A percentile compares a stretch with the other conserved stretches of the same genome.
These are phyloP conservation scores for Helarctos malayanus DNA, from an alignment of 2,797 vertebrate species.

Conservation along the genomic window DNA sequence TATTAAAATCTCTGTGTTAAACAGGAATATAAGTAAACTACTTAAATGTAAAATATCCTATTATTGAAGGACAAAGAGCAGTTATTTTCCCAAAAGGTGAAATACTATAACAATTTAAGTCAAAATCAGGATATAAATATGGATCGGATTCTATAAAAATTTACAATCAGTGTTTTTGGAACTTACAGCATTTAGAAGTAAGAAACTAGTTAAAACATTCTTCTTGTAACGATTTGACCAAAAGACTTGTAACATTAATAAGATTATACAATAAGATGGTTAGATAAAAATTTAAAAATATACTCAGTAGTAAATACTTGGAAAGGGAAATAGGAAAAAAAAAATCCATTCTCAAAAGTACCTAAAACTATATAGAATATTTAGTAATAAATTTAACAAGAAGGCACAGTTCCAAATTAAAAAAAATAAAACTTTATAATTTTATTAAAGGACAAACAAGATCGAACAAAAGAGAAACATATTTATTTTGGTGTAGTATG, in stretches of 20 bases:
- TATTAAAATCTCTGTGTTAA: background rate
- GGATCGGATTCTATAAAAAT: background rate
- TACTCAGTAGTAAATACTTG: background rate
- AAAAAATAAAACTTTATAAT: background rate
- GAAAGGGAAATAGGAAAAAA: background rate
- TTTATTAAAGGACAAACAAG: background rate
- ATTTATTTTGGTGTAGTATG: background rate
- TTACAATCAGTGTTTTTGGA: background rate
- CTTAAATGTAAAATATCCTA: conserved; percentile 25
- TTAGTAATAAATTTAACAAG: conserved; percentile 25
- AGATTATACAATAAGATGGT: background rate
- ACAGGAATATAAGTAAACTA: background rate
- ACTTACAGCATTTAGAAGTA: background rate
- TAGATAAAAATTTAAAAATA: background rate
- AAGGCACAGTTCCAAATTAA: background rate
- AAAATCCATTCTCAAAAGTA: background rate
- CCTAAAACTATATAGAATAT: background rate
- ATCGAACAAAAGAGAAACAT: background rate
- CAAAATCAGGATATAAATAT: background rate
- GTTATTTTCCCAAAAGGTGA: background rate
- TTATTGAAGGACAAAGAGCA: background rate
- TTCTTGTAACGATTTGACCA: background rate
- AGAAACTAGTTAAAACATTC: background rate
- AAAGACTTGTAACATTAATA: conserved; percentile 33
- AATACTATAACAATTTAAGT: background rate